Evolutionary conservation across 2,113 vertebrate species (phyloP), one percentile per base, ranked within the genome.

Genomic region (Heterocephalus glaber): DNA sequence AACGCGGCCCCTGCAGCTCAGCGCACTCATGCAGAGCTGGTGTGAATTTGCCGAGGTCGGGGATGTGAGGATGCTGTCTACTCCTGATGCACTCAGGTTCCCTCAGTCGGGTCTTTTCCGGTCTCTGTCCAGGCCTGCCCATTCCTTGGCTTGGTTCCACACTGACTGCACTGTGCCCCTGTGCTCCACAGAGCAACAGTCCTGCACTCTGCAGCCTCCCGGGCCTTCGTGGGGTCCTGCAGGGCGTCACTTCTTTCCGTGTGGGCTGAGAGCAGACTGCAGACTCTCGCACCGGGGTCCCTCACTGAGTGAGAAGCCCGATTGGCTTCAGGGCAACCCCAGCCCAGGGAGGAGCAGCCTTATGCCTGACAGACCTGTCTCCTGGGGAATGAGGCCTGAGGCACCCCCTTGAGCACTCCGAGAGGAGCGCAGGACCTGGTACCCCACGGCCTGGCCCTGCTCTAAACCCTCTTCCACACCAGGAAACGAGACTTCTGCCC

Each of bases 401-500:
- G 60, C 84, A 17, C 9, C 54, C 83, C 77, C 16, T 17, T 13
- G 47, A 58, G 54, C 41, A 61, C 5, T 82, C 2, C 11, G 85
- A 22, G 58, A 60, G 74, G 85, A 61, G 63, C 9, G 38, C 12
- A 82, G 35, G 56, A 28, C 47, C 86, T 33, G 44, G 14, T 20
- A 9, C 1, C 2, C 4, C 47, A 17, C 0, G 6, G 80, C 56
- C 35, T 58, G 35, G 49, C 30, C 83, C 47, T n/a, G 41, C 54
- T 52, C 24, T 13, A 9, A 77, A 86, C 49, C 86, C 44, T 85
- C 79, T 84, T n/a, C 92, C 94, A 86, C 85, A 96, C 92, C 83
- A 93, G 97, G 97, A 97, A 95, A 96, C 26, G 0, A 74, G 47
- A 24, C 44, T 74, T 56, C 47, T 54, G 74, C 81, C 61, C 96